These are phyloP conservation scores for Patiria miniata DNA, from an alignment of 35 echinoderm and acorn worm species.

Conservation along the genomic window DNA sequence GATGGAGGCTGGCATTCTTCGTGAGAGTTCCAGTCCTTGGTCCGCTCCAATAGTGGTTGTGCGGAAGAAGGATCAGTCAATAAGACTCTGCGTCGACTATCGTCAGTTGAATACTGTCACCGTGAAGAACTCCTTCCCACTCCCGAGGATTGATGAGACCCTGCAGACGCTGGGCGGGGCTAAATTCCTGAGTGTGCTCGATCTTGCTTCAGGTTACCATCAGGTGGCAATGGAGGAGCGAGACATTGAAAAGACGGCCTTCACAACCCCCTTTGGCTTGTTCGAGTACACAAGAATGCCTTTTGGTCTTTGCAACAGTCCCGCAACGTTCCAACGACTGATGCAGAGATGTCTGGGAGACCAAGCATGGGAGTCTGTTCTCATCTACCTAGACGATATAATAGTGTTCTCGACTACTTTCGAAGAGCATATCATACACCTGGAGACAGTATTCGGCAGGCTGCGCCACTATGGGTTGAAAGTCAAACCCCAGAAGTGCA, in stretches of 20 bases:
- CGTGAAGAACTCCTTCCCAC: no score
- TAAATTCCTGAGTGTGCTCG: slow-evolving; percentile 36
- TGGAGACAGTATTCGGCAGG: neutral
- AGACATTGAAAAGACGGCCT: slow-evolving; percentile 12
- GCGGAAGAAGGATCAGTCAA: slow-evolving; percentile 45
- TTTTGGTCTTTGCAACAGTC: no score
- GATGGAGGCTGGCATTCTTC: slow-evolving; percentile 46
- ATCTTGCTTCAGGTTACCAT: slow-evolving; percentile 76
- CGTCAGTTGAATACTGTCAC: no score
- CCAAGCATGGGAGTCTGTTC: neutral
- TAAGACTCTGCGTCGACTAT: slow-evolving; percentile 50
- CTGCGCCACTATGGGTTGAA: neutral
- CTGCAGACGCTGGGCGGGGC: no score
- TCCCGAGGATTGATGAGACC: no score
- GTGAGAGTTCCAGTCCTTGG: slow-evolving; percentile 42
- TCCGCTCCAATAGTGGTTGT: slow-evolving; percentile 57
- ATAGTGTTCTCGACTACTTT: neutral
- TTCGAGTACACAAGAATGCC: no score
- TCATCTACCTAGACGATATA: neutral
- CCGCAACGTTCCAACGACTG: no score
- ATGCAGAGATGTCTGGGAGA: no score
- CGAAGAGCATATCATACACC: no score
- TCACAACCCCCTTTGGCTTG: no score
- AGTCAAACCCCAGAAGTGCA: neutral
- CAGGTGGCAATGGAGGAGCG: slow-evolving; percentile 67